A percentile compares a stretch with the other conserved stretches of the same genome.
Conservation (phyloP, 2,888 invertebrate genomes). For the Pherbina coryleti region DNA sequence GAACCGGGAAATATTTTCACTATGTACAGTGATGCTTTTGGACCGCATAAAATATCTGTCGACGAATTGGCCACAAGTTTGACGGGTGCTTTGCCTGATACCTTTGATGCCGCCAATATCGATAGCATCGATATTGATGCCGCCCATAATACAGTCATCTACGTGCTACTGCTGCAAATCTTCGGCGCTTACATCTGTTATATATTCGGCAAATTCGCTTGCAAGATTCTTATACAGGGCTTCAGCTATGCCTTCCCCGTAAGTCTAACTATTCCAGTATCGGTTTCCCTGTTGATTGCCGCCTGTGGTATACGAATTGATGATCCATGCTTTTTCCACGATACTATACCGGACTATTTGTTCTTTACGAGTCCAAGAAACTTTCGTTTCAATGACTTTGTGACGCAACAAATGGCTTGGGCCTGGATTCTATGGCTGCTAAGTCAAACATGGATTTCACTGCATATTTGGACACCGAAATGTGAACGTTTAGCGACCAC, state of each 20-base stretch:
- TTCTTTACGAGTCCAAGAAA: slow-evolving; percentile 92
- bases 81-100: slow-evolving; percentile 75
- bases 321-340: slow-evolving; percentile 90
- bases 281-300: slow-evolving; percentile 87
- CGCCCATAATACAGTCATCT: slow-evolving; percentile 79
- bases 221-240: slow-evolving; percentile 96
- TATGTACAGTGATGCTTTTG: slow-evolving; percentile 81
- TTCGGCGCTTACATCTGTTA: slow-evolving; percentile 89
- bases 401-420: slow-evolving; percentile 91
- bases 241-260: slow-evolving; percentile 98
- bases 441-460: slow-evolving; percentile 96
- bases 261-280: slow-evolving; percentile 90
- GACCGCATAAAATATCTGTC: slow-evolving; percentile 83
- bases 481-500: slow-evolving; percentile 97
- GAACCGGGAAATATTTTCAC: slow-evolving; percentile 83
- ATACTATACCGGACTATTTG: slow-evolving; percentile 87
- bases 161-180: slow-evolving; percentile 85
- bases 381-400: slow-evolving; percentile 85
- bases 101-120: slow-evolving; percentile 80
- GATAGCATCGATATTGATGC: slow-evolving; percentile 82
- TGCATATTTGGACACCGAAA: slow-evolving; percentile 98
- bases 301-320: slow-evolving; percentile 89
- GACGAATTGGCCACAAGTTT: slow-evolving; percentile 72
- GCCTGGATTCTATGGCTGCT: slow-evolving; percentile 92
- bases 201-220: slow-evolving; percentile 94